These are phyloP conservation scores for Sogatella furcifera DNA, from an alignment of 1,140 invertebrate species.

Conservation along the genomic window DNA sequence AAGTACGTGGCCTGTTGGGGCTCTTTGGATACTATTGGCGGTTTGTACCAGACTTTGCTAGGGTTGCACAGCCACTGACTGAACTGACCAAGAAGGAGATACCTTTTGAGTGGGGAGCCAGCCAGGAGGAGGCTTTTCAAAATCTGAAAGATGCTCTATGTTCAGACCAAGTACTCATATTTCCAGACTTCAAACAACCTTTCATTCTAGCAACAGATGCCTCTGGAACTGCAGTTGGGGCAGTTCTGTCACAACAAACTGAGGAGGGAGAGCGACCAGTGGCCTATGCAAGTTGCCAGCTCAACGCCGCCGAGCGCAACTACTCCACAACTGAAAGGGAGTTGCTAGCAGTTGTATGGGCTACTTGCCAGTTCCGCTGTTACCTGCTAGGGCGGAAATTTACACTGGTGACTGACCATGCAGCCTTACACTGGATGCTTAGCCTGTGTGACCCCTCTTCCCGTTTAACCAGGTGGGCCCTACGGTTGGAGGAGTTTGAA, in stretches of 20 bases:
- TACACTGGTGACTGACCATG: no score
- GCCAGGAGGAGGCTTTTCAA: conserved; percentile 24
- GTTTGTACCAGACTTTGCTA: conserved; percentile 31
- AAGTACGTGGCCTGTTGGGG: no score
- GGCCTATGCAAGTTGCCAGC: no score
- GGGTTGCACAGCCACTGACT: conserved; percentile 29
- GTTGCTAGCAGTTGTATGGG: no score
- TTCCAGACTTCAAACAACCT: conserved; percentile 27
- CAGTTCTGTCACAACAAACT: conserved; percentile 26
- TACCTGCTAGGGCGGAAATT: no score
- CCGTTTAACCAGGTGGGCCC: no score
- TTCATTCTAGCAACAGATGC: conserved; percentile 30
- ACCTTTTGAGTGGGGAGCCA: conserved; percentile 10
- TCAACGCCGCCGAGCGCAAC: no score
- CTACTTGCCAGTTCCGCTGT: conserved; percentile 17
- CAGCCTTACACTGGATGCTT: no score
- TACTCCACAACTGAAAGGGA: no score
- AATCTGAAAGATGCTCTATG: conserved; percentile 30
- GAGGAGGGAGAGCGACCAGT: conserved; percentile 21
- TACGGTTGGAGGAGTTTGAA: no score
- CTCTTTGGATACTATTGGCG: conserved; percentile 34
- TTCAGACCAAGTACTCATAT: conserved; percentile 27
- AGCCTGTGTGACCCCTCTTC: no score
- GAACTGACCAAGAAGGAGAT: conserved; percentile 30
- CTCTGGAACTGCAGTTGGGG: conserved; percentile 23